Conservation (phyloP, 1,140 invertebrate species). For the Sinella curviseta region DNA sequence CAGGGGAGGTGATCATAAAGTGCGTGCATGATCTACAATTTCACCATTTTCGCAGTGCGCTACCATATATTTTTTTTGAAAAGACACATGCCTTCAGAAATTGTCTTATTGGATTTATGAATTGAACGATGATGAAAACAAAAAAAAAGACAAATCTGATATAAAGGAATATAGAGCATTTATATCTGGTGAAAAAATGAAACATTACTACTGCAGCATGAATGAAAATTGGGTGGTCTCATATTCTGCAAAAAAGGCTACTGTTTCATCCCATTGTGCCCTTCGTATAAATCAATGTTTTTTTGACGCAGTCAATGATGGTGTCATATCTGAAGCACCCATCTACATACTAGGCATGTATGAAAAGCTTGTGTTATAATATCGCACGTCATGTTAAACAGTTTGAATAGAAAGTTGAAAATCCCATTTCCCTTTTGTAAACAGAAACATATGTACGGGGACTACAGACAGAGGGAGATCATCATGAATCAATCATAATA, state of each 20-base stretch:
- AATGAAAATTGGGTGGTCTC: background rate
- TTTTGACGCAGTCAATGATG: constrained; percentile 2
- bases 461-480: too few relatives aligned
- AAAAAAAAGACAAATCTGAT: background rate
- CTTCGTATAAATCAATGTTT: background rate
- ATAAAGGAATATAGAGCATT: background rate
- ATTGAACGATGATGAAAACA: background rate
- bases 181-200: background rate
- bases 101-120: too few relatives aligned
- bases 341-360: background rate
- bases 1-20: background rate
- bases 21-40: too few relatives aligned
- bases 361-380: background rate
- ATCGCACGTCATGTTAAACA: background rate
- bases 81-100: too few relatives aligned
- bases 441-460: too few relatives aligned
- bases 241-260: background rate
- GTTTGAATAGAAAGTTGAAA: background rate
- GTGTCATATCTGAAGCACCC: background rate
- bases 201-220: background rate
- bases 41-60: too few relatives aligned
- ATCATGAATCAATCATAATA: too few relatives aligned
- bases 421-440: too few relatives aligned
- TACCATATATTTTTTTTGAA: too few relatives aligned
- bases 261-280: background rate